Base-by-base conservation (phyloP, 2,113 vertebrate species). In the Boleophthalmus pectinirostris region DNA sequence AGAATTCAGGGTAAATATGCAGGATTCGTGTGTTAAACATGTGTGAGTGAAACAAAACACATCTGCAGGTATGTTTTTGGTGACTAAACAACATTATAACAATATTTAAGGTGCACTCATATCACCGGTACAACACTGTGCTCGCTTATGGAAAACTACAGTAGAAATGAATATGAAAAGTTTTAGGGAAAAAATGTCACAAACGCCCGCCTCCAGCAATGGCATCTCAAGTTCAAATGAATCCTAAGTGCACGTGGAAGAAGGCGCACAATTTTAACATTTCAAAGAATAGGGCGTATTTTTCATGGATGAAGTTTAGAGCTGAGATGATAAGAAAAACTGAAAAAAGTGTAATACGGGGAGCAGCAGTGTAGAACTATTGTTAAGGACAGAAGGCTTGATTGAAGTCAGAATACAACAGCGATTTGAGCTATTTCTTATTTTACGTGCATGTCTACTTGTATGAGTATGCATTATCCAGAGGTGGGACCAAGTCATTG, bases 221-320 rank as follows among this genome's bases (percentile, higher is more conserved):
- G 54, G 1, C 38, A 66, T 74, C 23, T 64, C 45, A 43, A 74
- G 60, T 76, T 84, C 74, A 78, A 79, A 81, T 80, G 21, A 84
- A 75, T 81, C 69, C 58, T 73, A 70, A 84, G 71, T 70, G 66
- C 60, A 67, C 57, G 74, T 81, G 56, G 29, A 29, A 86, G 77
- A 46, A 78, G 68, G 24, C 74, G 73, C 73, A 5, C 29, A 18
- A 68, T 63, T 80, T 82, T 82, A 74, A 33, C 72, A 76, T 81
- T 82, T 87, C 76, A 85, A 82, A 86, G 68, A 77, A 74, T 12
- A 64, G 51, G 45, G 75, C 69, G 67, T 79, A 69, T 24, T 78
- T 80, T 25, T 74, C 49, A 49, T 73, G 43, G 72, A 78, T 63
- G 58, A 38, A 68, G 65, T 78, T 81, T 61, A 72, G 61, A 24